phyloP scores from a whole-genome alignment of 2,113 vertebrate genomes.

The Struthidea cinerea region DNA sequence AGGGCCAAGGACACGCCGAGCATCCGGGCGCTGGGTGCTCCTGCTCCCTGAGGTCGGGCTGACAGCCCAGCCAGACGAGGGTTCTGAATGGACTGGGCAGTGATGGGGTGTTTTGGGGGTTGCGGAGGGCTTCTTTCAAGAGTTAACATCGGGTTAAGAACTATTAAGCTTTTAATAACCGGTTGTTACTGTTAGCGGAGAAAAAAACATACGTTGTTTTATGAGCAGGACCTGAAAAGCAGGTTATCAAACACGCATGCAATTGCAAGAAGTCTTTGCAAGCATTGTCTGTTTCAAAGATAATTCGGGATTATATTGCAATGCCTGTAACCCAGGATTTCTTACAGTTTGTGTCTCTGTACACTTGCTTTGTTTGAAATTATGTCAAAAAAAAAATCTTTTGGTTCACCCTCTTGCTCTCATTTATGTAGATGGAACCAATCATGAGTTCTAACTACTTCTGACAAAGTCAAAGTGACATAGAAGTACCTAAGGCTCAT shows the following conservation, averaged over 20 bases:
- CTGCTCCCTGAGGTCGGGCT: rapidly evolving
- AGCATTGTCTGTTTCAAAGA: background rate
- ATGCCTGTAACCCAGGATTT: background rate
- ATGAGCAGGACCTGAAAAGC: background rate
- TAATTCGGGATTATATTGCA: background rate
- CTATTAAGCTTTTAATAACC: rapidly evolving
- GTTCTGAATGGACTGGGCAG: background rate
- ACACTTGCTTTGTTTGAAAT: background rate
- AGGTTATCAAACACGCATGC: rapidly evolving
- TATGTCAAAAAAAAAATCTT: background rate
- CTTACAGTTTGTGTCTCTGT: background rate
- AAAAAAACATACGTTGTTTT: background rate
- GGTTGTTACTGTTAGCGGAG: background rate
- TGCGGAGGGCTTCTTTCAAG: rapidly evolving
- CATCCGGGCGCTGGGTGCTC: rapidly evolving
- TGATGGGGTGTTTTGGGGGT: rapidly evolving
- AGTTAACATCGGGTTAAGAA: background rate
- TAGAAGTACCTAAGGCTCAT: rapidly evolving
- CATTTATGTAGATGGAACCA: rapidly evolving
- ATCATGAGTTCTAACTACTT: background rate
- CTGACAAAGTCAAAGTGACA: background rate
- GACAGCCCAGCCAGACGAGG: rapidly evolving
- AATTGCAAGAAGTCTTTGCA: background rate
- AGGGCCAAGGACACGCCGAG: rapidly evolving
- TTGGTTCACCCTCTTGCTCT: rapidly evolving